Evolutionary conservation across 2,113 vertebrate genomes (phyloP).

Genomic region (Anthoscopus minutus): DNA sequence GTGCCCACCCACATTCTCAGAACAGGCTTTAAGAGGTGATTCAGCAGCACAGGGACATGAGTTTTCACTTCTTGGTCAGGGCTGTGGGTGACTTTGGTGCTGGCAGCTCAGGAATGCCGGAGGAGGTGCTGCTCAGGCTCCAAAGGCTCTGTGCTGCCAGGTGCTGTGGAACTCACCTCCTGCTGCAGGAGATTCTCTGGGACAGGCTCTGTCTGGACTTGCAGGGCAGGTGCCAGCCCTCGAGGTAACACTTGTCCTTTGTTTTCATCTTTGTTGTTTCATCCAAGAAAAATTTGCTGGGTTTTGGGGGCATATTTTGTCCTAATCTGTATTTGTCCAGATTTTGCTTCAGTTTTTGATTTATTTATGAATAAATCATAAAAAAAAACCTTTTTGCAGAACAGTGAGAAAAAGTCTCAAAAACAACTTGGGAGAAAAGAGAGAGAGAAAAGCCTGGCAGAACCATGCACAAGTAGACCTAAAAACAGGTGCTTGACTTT

Average conservation of each 20-base stretch:
- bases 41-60: neutral
- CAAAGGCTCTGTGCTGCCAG: neutral
- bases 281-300: accelerated
- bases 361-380: neutral
- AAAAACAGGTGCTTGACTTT: neutral
- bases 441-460: neutral
- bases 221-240: neutral
- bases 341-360: neutral
- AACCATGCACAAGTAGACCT: neutral
- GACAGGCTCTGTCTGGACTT: neutral
- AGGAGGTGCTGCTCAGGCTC: neutral
- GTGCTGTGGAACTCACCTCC: neutral
- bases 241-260: neutral
- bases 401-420: neutral
- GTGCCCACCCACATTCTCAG: neutral
- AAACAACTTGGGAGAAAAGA: neutral
- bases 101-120: accelerated
- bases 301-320: neutral
- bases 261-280: neutral
- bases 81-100: neutral
- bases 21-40: neutral
- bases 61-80: neutral
- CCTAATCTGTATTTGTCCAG: neutral
- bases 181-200: neutral
- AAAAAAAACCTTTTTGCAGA: too few relatives aligned